Conservation (phyloP, 2,797 vertebrate species). For the Falco concolor region DNA sequence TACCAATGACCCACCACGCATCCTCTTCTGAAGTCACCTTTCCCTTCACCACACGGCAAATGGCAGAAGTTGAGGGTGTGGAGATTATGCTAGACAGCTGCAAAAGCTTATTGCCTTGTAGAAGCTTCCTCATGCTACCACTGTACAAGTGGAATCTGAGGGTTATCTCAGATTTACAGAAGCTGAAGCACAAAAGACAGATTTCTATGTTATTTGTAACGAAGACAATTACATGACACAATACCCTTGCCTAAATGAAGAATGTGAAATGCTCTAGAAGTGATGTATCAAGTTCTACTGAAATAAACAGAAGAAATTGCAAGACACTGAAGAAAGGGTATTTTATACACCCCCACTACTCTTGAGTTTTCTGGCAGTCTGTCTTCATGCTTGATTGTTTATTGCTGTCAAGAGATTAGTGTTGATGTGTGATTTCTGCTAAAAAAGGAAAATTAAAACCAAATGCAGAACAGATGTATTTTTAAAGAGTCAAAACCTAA, state of each 20-base stretch:
- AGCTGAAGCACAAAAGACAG: neutral
- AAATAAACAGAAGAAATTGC: neutral
- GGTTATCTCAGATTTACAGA: neutral
- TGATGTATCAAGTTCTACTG: neutral
- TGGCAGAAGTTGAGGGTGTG: neutral
- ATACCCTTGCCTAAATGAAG: neutral
- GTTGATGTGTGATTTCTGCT: neutral
- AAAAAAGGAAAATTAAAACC: neutral
- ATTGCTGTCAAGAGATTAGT: neutral
- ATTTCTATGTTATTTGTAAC: neutral
- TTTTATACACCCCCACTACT: neutral
- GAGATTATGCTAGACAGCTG: neutral
- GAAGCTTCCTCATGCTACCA: neutral
- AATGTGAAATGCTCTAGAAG: neutral
- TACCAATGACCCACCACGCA: neutral
- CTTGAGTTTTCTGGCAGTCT: neutral
- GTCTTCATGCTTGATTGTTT: neutral
- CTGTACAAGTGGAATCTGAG: neutral
- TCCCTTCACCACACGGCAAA: neutral
- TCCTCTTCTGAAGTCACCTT: neutral
- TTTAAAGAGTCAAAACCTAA: neutral
- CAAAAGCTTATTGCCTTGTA: neutral
- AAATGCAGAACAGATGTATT: neutral
- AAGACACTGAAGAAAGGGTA: neutral
- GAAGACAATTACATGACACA: neutral